Evolutionary conservation across 2,888 invertebrate genomes (phyloP).

Genomic region (Tuta absoluta): DNA sequence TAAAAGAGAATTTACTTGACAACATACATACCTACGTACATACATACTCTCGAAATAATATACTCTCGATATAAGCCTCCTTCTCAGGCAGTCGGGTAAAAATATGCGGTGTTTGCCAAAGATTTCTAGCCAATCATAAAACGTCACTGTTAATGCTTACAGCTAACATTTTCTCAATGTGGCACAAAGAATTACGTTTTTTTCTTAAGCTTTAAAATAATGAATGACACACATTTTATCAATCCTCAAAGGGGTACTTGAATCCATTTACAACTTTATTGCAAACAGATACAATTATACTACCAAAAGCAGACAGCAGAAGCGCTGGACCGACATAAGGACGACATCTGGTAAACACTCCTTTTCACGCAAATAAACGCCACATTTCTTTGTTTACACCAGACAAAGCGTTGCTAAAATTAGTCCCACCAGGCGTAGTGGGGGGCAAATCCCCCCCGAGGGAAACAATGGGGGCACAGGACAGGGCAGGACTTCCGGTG

Average conservation of each 20-base stretch:
- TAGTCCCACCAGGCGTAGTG: neutral
- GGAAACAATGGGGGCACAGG: conserved; percentile 14
- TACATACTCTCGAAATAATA: too few relatives aligned
- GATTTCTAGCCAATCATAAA: too few relatives aligned
- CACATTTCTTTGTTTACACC: conserved; percentile 19
- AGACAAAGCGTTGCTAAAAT: conserved; percentile 20
- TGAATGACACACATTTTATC: neutral
- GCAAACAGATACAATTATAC: neutral
- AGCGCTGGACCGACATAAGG: conserved; percentile 1
- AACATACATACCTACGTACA: too few relatives aligned
- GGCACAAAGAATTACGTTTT: too few relatives aligned
- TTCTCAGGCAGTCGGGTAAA: too few relatives aligned
- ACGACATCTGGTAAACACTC: conserved; percentile 19
- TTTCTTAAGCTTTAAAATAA: neutral
- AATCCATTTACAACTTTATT: neutral
- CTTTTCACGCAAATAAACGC: conserved; percentile 17
- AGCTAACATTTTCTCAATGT: too few relatives aligned
- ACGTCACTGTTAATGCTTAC: too few relatives aligned
- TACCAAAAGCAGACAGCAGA: neutral
- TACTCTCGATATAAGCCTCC: too few relatives aligned
- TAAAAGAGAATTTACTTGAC: too few relatives aligned
- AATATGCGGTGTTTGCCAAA: too few relatives aligned
- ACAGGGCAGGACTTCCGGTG: conserved; percentile 20
- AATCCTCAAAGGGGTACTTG: neutral
- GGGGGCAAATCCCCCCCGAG: neutral